Evolutionary conservation across 2,113 vertebrate species (phyloP).

Genomic region (Archocentrus centrarchus): DNA sequence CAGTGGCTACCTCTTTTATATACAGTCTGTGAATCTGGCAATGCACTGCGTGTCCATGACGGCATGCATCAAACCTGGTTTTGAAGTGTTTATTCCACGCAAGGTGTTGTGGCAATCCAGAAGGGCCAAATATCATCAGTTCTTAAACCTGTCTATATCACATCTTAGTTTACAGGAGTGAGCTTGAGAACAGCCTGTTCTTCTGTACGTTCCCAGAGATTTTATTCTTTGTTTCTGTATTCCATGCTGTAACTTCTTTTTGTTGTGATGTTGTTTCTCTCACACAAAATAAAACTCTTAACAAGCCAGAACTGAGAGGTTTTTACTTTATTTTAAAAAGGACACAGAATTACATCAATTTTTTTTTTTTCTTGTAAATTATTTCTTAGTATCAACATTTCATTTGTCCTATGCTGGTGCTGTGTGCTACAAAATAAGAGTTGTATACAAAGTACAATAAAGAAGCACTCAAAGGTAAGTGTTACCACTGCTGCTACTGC

Average conservation of each 20-base stretch:
- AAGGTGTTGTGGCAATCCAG: not conserved
- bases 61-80: not conserved
- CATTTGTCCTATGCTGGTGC: slow-evolving; percentile 21
- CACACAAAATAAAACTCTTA: not conserved
- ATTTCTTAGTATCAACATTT: slow-evolving; percentile 24
- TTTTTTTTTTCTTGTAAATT: slow-evolving; percentile 29
- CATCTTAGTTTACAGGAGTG: not conserved
- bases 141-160: no score
- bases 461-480: not conserved
- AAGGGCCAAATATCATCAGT: not conserved
- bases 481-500: not conserved
- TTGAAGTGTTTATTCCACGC: not conserved
- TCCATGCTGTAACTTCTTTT: not conserved
- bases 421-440: slow-evolving; percentile 34
- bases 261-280: not conserved
- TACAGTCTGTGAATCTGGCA: not conserved
- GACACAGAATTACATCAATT: slow-evolving; percentile 38
- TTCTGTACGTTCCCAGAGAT: not conserved
- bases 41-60: not conserved
- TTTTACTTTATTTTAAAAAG: slow-evolving; percentile 73
- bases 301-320: slow-evolving; percentile 15
- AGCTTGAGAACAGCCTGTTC: not conserved
- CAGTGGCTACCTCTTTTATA: not conserved
- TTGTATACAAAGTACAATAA: slow-evolving; percentile 5
- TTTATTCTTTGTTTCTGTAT: not conserved